These are phyloP conservation scores for Anaspis maculata DNA, from an alignment of 2,888 invertebrate species.

Conservation along the genomic window DNA sequence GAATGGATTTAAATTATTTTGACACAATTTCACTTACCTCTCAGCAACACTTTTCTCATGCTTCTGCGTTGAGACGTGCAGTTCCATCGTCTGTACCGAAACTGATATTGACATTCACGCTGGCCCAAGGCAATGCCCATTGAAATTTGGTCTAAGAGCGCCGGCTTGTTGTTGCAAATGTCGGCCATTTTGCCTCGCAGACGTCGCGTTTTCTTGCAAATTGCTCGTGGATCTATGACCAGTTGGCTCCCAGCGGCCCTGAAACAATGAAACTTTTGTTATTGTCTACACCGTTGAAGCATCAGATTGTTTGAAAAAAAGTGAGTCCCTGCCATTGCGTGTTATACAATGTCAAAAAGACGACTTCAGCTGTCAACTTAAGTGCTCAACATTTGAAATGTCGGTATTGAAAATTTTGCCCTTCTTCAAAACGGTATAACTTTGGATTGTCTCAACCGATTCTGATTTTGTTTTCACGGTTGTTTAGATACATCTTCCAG, in stretches of 20 bases:
- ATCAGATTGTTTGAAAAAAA: too few species aligned
- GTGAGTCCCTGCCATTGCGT: too few species aligned
- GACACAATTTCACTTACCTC: conserved; percentile 53
- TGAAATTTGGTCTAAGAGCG: conserved; percentile 72
- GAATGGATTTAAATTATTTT: background rate
- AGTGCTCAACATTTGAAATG: too few species aligned
- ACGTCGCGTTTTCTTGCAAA: conserved; percentile 73
- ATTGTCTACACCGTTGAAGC: too few species aligned
- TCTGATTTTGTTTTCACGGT: too few species aligned
- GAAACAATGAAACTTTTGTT: conserved; percentile 28
- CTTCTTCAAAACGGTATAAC: too few species aligned
- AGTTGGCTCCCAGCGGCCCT: conserved; percentile 78
- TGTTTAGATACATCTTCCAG: too few species aligned
- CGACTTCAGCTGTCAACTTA: too few species aligned
- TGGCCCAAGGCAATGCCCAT: conserved; percentile 77
- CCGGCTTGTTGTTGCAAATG: conserved; percentile 80
- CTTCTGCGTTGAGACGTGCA: conserved; percentile 75
- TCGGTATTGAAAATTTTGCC: too few species aligned
- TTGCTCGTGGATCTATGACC: conserved; percentile 79
- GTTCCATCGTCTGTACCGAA: conserved; percentile 80
- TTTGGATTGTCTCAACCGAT: too few species aligned
- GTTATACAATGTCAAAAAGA: too few species aligned
- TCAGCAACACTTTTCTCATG: conserved; percentile 74
- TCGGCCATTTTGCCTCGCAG: conserved; percentile 69
- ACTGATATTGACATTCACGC: conserved; percentile 81